Base-by-base conservation (phyloP, 2,797 vertebrate genomes). In the Poecile montanus region DNA sequence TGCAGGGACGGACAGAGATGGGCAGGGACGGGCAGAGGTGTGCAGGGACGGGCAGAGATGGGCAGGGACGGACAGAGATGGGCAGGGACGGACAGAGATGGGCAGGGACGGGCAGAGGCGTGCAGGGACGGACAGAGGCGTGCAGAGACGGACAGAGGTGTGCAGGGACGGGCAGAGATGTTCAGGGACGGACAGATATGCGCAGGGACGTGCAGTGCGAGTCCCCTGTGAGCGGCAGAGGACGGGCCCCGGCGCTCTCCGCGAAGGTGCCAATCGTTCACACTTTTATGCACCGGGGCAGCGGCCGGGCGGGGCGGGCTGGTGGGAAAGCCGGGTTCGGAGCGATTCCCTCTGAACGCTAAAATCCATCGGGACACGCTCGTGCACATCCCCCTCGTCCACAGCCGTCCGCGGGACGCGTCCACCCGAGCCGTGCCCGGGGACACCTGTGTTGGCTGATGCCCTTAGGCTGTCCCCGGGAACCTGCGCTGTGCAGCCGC, bases 71-170 rank as follows among this genome's bases (percentile, higher is more conserved):
- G 50, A 21, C 50, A 4, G 62, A 11, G 42, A 17, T 1, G 27
- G 3, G 9, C 50, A 29, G 50, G 26, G 15, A 27, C 50, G 26
- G 51, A 11, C 51, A 30, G 51, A 11, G 51, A 20, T 6, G 51
- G 18, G 6, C 54, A n/a, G 32, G 54, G 13, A 22, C 9, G 38
- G 38, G 21, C 2, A 18, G 18, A 6, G 36, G 10, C 9, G 36
- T 36, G 36, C 68, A 7, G 70, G 8, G 26, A 17, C 2, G 11
- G 18, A 1, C 26, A 19, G 19, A 8, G 26, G 17, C 0, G 54
- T 11, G 0, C n/a, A 14, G n/a, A 3, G 20, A 6, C 0, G 44
- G 9, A 0, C 34, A 38, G 29, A 5, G 8, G 13, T 3, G 12
- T 8, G 0, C 9, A 32, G 36, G 9, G 38, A 8, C 4, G 34